phyloP scores from a whole-genome alignment of 2,797 vertebrate species.

The Danio aesculapii region DNA sequence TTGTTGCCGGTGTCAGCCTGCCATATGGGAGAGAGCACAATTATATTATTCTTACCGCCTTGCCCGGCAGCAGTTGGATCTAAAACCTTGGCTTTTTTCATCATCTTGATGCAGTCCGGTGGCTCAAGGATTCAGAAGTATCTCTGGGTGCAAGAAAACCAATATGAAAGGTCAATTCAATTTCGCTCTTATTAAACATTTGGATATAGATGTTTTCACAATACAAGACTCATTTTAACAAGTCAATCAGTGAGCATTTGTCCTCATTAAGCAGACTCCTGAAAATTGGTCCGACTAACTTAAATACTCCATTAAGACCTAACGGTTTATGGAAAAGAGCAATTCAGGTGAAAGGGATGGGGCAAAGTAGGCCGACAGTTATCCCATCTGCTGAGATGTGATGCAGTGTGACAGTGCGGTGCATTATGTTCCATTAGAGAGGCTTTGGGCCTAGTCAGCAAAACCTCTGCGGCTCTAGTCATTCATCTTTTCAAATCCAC shows the following conservation, averaged over 20 bases:
- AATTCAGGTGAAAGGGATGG: conserved; percentile 27
- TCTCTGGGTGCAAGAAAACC: conserved; percentile 47
- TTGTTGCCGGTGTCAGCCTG: conserved; percentile 38
- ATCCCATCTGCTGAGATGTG: conserved; percentile 31
- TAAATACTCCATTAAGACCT: conserved; percentile 26
- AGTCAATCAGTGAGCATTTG: not conserved
- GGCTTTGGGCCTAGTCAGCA: conserved; percentile 36
- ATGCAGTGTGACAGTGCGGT: conserved; percentile 52
- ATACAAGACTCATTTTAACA: not conserved
- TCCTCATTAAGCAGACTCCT: conserved; percentile 1
- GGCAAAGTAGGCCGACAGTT: conserved; percentile 16
- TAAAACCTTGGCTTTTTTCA: conserved; percentile 77
- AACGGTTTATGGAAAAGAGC: conserved; percentile 16
- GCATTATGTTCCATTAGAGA: conserved; percentile 49
- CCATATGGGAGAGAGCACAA: conserved; percentile 37
- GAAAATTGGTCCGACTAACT: not conserved
- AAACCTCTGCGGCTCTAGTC: conserved; percentile 40
- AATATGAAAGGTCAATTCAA: conserved; percentile 31
- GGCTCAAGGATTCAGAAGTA: conserved; percentile 67
- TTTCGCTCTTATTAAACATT: conserved; percentile 36
- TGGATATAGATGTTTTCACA: conserved; percentile 20
- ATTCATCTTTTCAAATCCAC: conserved; percentile 56
- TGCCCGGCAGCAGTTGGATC: conserved; percentile 80
- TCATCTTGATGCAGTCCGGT: conserved; percentile 72
- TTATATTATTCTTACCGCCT: conserved; percentile 75